Evolutionary conservation across 2,888 invertebrate species (phyloP), one percentile per base, ranked within the genome.

Genomic region (Oxystoma pomonae): DNA sequence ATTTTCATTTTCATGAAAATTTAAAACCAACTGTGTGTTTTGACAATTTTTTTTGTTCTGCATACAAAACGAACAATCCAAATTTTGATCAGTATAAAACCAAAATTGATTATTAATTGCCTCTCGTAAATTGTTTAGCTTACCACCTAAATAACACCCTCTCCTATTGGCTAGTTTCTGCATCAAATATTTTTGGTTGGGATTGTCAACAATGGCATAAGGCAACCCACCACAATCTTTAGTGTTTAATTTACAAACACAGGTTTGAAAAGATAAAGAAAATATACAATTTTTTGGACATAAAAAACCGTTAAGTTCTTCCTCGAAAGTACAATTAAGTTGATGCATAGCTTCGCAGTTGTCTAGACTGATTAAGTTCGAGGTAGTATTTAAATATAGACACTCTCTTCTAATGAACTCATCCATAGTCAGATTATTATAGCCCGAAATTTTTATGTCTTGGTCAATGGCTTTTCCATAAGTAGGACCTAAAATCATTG

Each of bases 61-160:
- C 20, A 62, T 56, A 56, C 73, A 73, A 56, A 74, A 68, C 12
- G 67, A 68, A 62, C 74, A 73, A 7, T 67, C 58, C 7, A 67
- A 58, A 12, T 59, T 53, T 9, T 67, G 55, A 0, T 20, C 50
- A 12, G 63, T 63, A 20, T 67, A 68, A 9, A 64, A 62, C 67
- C 70, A 71, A 16, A 49, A 9, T 12, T 65, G 59, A 9, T 61
- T 22, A 20, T 62, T 65, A 18, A 72, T 52, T 1, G 60, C 64
- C 50, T 66, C 64, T 1, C 55, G 35, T n/a, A 58, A 58, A 9
- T 58, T 62, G 55, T 21, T 50, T 9, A 53, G 18, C 5, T 22
- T 16, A 20, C 64, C 60, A 1, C 60, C 68, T 19, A 75, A 58
- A 51, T 60, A 65, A 58, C 72, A 73, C 16, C 64, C 59, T 16